Base-by-base conservation (phyloP, 1,140 invertebrate genomes). In the Rhagoletis zephyria region DNA sequence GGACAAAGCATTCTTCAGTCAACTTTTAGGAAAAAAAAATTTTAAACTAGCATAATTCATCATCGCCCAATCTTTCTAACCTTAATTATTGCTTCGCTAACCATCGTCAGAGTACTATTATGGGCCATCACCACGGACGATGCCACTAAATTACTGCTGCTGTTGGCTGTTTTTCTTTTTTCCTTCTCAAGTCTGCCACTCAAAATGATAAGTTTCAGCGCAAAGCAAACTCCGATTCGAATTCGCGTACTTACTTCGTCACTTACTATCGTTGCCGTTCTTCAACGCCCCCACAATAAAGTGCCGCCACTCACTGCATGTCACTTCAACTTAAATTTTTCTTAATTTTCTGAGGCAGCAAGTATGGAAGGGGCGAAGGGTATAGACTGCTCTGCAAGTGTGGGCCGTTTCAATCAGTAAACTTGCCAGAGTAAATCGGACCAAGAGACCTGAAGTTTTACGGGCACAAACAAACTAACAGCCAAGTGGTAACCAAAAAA, bases 251-350 rank as follows among this genome's bases (percentile, higher is more conserved):
- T 48, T n/a, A 19, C n/a, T 30, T 81, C 48, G 74, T 30, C 48
- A 81, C 48, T 19, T n/a, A 42, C 74, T 16, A 81, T n/a, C 45
- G 4, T n/a, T 42, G 16, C 70, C 30, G 1, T 30, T 30, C 30
- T 30, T 30, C n/a, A 63, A 7, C n/a, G 51, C 74, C n/a, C 45
- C 85, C 19, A 85, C 56, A 85, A 12, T 56, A 40, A 67, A 40
- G 64, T 67, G 19, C 64, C n/a, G 30, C 64, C 64, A 30, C 48
- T 51, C 74, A 81, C 48, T 81, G 48, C 74, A 81, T 81, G 74
- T 81, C 74, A 81, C 74, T 81, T 81, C 74, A 19, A 81, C 74
- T 59, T 81, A 48, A 81, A 81, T 81, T 51, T 59, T 59, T 81
- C 74, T 30, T 81, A 81, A 81, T 81, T 81, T 81, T 81, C 45